Conservation (phyloP, 2,797 vertebrate genomes). For the Heterohyrax brucei region DNA sequence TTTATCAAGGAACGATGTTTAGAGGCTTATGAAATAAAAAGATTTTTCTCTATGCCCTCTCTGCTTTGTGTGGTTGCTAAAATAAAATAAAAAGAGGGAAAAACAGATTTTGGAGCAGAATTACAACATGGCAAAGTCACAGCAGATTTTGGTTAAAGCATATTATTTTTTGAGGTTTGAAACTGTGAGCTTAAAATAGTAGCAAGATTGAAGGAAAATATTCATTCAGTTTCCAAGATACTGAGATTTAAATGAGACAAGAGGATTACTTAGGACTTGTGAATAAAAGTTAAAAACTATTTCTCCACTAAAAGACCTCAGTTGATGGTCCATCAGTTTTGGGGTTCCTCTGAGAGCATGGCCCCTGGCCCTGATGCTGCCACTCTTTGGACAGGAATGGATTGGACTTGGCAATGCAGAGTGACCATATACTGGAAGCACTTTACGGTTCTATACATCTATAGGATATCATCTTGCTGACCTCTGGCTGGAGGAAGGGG, state of each 20-base stretch:
- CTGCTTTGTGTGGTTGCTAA: neutral
- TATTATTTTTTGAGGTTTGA: conserved; percentile 20
- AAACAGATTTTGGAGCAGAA: neutral
- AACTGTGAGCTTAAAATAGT: conserved; percentile 66
- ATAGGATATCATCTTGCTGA: too few relatives aligned
- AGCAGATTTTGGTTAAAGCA: conserved; percentile 32
- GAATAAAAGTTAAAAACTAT: conserved; percentile 73
- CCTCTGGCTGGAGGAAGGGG: too few relatives aligned
- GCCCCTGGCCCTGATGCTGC: too few relatives aligned
- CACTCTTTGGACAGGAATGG: too few relatives aligned
- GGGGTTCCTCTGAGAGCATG: too few relatives aligned
- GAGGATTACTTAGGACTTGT: conserved; percentile 54
- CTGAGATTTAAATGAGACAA: conserved; percentile 66
- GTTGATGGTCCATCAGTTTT: too few relatives aligned
- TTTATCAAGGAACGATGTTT: neutral
- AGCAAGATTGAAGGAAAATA: conserved; percentile 19
- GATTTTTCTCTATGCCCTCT: neutral
- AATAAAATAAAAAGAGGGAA: neutral
- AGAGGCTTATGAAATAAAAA: neutral
- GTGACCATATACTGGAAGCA: too few relatives aligned
- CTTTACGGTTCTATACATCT: too few relatives aligned
- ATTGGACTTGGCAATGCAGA: too few relatives aligned
- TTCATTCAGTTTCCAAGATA: conserved; percentile 26
- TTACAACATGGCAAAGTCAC: neutral
- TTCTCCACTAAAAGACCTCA: too few relatives aligned